Evolutionary conservation across 2,888 invertebrate species (phyloP).

Genomic region (Trichogramma dendrolimi): DNA sequence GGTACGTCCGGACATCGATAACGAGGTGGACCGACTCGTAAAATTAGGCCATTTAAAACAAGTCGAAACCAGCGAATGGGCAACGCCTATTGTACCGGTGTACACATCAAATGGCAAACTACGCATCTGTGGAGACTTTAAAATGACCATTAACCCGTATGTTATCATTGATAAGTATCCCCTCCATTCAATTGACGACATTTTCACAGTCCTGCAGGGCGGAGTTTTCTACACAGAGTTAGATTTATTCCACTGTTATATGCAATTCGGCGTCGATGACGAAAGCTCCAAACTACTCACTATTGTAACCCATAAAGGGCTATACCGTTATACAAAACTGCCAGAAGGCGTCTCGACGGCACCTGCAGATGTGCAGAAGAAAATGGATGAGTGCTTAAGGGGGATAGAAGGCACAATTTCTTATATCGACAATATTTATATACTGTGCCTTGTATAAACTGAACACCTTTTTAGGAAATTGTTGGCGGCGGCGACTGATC

Average conservation of each 20-base stretch:
- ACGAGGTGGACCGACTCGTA: constrained; percentile 12
- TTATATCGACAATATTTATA: constrained; percentile 33
- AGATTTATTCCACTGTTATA: constrained; percentile 19
- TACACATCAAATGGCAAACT: constrained; percentile 8
- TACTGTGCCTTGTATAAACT: constrained; percentile 21
- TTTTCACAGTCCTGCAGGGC: constrained; percentile 14
- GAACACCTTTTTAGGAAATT: too few species aligned
- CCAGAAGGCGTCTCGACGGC: not conserved
- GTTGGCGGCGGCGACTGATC: too few species aligned
- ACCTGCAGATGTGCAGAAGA: constrained; percentile 35
- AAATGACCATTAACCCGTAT: constrained; percentile 5
- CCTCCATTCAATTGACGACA: constrained; percentile 18
- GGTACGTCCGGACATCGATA: constrained; percentile 10
- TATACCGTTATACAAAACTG: not conserved
- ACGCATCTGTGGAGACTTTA: constrained; percentile 13
- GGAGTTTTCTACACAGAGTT: constrained; percentile 15
- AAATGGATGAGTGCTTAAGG: constrained; percentile 35
- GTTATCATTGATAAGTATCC: constrained; percentile 9
- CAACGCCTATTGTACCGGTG: constrained; percentile 12
- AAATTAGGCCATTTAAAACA: constrained; percentile 3
- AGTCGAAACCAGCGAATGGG: constrained; percentile 10
- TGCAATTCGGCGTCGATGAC: constrained; percentile 24
- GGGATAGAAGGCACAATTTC: constrained; percentile 27
- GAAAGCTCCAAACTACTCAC: constrained; percentile 9
- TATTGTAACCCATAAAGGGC: constrained; percentile 6